Conservation (phyloP, 2,113 vertebrate genomes). For the Ochotona curzoniae region DNA sequence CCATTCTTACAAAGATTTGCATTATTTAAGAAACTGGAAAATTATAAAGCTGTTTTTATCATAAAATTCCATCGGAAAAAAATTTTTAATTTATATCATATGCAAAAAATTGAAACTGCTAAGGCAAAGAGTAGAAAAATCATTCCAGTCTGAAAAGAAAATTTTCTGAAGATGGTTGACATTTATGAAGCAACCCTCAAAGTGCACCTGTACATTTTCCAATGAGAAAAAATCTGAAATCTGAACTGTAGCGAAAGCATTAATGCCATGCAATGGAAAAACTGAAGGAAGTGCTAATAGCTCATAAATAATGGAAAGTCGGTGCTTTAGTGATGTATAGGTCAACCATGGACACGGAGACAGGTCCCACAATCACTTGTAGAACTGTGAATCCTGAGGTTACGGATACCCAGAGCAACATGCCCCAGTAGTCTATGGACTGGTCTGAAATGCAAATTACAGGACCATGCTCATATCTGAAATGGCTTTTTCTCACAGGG, state of each 20-base stretch:
- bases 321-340: neutral
- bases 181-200: slow-evolving; percentile 55
- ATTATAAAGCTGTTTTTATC: slow-evolving; percentile 36
- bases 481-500: neutral
- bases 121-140: slow-evolving; percentile 58
- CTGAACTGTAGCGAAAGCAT: neutral
- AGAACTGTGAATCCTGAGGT: neutral
- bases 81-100: slow-evolving; percentile 4
- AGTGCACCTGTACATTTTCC: slow-evolving; percentile 5
- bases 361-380: neutral
- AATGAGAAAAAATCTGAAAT: neutral
- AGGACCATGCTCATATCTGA: neutral
- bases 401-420: neutral
- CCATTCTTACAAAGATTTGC: slow-evolving; percentile 30
- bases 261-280: slow-evolving; percentile 18
- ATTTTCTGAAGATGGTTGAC: slow-evolving; percentile 72
- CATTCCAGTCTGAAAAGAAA: slow-evolving; percentile 72
- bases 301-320: neutral
- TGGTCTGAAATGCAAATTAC: neutral
- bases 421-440: neutral
- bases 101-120: slow-evolving; percentile 12
- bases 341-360: neutral
- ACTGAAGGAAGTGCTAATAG: neutral
- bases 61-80: slow-evolving; percentile 44
- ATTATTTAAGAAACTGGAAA: slow-evolving; percentile 41